These are phyloP conservation scores for Haliaeetus vocifer DNA, from an alignment of 2,797 vertebrate species.

Conservation along the genomic window DNA sequence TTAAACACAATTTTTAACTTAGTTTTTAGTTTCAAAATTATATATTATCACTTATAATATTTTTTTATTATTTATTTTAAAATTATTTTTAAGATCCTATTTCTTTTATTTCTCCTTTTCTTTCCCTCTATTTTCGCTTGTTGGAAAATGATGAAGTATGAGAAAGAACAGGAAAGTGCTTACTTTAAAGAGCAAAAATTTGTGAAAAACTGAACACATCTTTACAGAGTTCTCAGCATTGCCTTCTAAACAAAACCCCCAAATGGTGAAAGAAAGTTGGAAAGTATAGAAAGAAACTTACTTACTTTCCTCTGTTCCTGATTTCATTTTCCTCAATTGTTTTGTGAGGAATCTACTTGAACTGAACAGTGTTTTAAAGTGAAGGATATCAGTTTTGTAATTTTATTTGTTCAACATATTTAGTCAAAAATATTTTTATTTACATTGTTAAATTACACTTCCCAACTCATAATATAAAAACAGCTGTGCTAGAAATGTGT, in stretches of 20 bases:
- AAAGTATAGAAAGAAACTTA: not conserved
- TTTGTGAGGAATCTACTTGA: not conserved
- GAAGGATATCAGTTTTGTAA: not conserved
- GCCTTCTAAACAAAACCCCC: not conserved
- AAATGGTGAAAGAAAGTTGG: not conserved
- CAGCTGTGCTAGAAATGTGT: not conserved
- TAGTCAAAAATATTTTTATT: not conserved
- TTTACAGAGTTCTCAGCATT: not conserved
- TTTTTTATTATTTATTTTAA: not conserved
- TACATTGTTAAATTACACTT: not conserved
- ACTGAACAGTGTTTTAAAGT: not conserved
- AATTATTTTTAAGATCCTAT: not conserved
- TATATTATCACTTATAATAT: not conserved
- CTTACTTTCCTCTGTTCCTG: not conserved
- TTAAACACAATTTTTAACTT: not conserved
- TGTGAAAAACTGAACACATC: not conserved
- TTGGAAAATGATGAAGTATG: not conserved
- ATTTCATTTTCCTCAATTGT: not conserved
- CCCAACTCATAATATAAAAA: not conserved
- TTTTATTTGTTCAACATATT: not conserved
- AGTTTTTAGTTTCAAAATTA: not conserved
- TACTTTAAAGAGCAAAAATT: not conserved
- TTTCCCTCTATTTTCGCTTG: not conserved
- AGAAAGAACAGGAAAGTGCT: not conserved
- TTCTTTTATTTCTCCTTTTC: not conserved